Percentiles rank a stretch among this genome's conserved stretches.
These are phyloP conservation scores for Heterochromis multidens DNA, from an alignment of 2,113 vertebrate species.

Conservation along the genomic window DNA sequence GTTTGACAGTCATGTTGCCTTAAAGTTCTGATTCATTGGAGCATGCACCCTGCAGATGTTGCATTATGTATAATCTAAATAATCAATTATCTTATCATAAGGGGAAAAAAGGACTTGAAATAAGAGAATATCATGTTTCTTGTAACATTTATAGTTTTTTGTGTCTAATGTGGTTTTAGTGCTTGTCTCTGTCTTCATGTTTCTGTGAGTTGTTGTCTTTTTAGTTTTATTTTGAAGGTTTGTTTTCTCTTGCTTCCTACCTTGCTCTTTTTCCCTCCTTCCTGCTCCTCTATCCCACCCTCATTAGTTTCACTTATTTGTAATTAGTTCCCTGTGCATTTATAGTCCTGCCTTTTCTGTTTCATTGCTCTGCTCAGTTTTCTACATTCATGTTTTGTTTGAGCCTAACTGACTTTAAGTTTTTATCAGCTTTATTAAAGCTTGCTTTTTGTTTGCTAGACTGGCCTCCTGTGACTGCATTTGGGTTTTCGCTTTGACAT, in stretches of 20 bases:
- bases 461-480: background rate
- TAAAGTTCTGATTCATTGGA: background rate
- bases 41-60: background rate
- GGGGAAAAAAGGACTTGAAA: background rate
- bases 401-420: too few species aligned
- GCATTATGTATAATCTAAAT: background rate
- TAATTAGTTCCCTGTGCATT: background rate
- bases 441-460: background rate
- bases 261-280: fast-evolving
- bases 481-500: too few species aligned
- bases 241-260: background rate
- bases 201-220: background rate
- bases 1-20: background rate
- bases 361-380: background rate
- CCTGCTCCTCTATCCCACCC: background rate
- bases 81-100: background rate
- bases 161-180: too few species aligned
- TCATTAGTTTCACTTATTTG: background rate
- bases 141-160: too few species aligned
- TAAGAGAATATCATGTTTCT: too few species aligned
- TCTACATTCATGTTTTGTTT: background rate
- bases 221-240: background rate
- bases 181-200: background rate
- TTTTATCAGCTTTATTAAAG: background rate
- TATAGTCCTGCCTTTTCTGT: background rate